Conservation (phyloP, 2,888 invertebrate genomes). For the Chalcosyrphus nemorum region DNA sequence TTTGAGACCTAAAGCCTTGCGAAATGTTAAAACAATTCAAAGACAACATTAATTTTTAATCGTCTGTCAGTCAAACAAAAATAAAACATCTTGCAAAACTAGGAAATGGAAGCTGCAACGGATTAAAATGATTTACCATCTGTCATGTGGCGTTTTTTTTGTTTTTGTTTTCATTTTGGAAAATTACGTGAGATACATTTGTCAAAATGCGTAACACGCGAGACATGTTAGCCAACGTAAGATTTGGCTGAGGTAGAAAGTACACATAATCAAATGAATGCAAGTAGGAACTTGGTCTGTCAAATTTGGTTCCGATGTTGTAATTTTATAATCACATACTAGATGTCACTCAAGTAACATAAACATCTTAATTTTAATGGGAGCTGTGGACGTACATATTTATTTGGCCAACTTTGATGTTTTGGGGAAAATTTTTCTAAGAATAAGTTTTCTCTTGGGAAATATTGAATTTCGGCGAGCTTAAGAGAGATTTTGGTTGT, state of each 20-base stretch:
- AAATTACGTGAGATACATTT: background rate
- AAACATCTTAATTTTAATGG: too few relatives aligned
- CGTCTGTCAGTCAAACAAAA: background rate
- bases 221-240: background rate
- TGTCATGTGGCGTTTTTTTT: background rate
- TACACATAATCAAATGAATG: background rate
- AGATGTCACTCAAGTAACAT: too few relatives aligned
- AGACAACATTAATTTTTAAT: background rate
- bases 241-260: background rate
- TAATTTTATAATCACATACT: background rate
- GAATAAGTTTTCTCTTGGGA: too few relatives aligned
- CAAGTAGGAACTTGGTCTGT: background rate
- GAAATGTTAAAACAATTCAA: conserved; percentile 1
- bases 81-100: background rate
- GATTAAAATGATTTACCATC: conserved; percentile 7
- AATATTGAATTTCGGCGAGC: too few relatives aligned
- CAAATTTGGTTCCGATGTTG: background rate
- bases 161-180: background rate
- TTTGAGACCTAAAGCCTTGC: background rate
- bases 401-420: too few relatives aligned
- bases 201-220: background rate
- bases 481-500: too few relatives aligned
- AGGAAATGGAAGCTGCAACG: conserved; percentile 1
- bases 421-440: too few relatives aligned
- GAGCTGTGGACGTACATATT: too few relatives aligned